These are phyloP conservation scores for Nomada fabriciana DNA, from an alignment of 2,888 invertebrate species.

Conservation along the genomic window DNA sequence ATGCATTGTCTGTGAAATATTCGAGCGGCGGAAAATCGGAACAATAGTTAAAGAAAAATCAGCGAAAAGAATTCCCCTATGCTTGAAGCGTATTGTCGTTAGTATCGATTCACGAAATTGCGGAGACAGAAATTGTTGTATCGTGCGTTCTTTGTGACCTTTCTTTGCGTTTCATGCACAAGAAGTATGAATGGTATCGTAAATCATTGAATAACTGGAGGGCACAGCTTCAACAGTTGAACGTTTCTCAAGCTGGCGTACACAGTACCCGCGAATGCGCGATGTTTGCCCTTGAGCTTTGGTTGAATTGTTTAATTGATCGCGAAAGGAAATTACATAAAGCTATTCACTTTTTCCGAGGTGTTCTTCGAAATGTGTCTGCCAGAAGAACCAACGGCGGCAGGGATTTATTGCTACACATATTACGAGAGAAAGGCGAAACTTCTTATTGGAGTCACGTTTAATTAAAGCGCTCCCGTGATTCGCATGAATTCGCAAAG, in stretches of 20 bases:
- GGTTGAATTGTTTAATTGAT: too few species aligned
- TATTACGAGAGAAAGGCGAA: conserved; percentile 12
- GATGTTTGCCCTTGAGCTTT: too few species aligned
- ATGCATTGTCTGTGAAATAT: neutral
- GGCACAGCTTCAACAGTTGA: neutral
- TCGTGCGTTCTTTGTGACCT: neutral
- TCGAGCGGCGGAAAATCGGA: neutral
- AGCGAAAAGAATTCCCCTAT: neutral
- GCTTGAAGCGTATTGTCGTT: neutral
- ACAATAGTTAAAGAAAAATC: neutral
- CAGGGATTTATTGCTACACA: conserved; percentile 32
- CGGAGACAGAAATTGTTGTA: conserved; percentile 2
- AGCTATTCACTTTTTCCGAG: neutral
- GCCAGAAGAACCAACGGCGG: conserved; percentile 30
- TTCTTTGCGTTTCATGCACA: neutral
- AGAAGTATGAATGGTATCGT: conserved; percentile 1
- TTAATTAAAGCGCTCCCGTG: conserved; percentile 54
- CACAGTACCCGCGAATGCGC: too few species aligned
- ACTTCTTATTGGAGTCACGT: conserved; percentile 41
- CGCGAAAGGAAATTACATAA: neutral
- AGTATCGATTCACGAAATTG: neutral
- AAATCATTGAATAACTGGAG: neutral
- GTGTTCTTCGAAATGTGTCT: neutral
- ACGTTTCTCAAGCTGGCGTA: too few species aligned
- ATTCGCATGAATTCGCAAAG: conserved; percentile 43